A percentile compares a stretch with the other conserved stretches of the same genome.
These are phyloP conservation scores for Tetramorium bicarinatum DNA, from an alignment of 2,888 invertebrate species.

Conservation along the genomic window DNA sequence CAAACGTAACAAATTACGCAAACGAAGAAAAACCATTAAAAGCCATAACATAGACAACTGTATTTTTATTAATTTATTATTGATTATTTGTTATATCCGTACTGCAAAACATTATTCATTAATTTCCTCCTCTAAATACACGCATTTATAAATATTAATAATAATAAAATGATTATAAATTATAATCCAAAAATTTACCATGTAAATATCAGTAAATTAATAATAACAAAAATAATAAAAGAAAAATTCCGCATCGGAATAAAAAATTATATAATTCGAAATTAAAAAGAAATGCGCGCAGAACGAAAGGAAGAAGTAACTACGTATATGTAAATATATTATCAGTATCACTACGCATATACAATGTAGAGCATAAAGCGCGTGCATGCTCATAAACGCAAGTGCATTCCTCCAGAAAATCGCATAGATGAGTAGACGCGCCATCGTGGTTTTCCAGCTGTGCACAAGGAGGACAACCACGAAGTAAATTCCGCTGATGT, in stretches of 20 bases:
- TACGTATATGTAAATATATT: slow-evolving; percentile 10
- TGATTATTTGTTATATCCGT: neutral
- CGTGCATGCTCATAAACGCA: neutral
- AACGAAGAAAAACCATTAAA: neutral
- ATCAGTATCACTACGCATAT: neutral
- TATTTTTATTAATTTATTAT: neutral
- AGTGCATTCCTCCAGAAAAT: slow-evolving; percentile 40
- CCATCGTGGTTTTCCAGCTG: slow-evolving; percentile 69
- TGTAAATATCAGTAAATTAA: neutral
- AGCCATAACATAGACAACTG: neutral
- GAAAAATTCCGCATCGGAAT: neutral
- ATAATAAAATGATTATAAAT: no score
- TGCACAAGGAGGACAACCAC: slow-evolving; percentile 69
- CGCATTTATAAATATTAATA: neutral
- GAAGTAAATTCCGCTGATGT: slow-evolving; percentile 54
- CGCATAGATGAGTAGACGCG: slow-evolving; percentile 23
- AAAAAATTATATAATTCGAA: neutral
- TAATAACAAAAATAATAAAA: neutral
- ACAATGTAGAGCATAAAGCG: neutral
- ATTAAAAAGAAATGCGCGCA: neutral
- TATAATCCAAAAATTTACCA: neutral
- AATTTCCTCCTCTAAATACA: neutral
- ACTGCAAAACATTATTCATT: neutral
- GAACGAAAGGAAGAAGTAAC: neutral
- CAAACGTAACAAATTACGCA: slow-evolving; percentile 1